A percentile compares a stretch with the other conserved stretches of the same genome.
phyloP scores from a whole-genome alignment of 2,888 invertebrate species.

The Dermolepida albohirtum region DNA sequence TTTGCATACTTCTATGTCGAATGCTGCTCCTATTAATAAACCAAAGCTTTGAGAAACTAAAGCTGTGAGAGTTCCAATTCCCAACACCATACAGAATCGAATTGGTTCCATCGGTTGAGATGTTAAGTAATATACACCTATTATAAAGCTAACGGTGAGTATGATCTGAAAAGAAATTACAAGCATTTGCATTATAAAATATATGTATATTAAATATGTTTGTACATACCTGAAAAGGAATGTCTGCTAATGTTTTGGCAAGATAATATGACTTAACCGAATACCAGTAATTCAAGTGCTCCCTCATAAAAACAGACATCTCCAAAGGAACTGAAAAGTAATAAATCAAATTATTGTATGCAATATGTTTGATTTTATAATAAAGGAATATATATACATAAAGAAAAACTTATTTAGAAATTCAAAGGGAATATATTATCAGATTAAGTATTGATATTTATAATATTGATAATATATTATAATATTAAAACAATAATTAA shows the following conservation, averaged over 20 bases:
- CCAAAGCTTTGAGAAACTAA: constrained; percentile 94
- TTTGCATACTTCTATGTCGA: constrained; percentile 79
- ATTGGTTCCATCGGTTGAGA: constrained; percentile 91
- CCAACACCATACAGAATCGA: constrained; percentile 84
- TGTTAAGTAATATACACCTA: constrained; percentile 95
- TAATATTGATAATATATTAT: too few species aligned
- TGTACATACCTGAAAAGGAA: constrained; percentile 88
- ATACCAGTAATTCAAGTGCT: constrained; percentile 98
- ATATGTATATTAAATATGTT: not conserved
- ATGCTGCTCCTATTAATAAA: constrained; percentile 91
- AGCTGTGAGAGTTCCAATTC: constrained; percentile 83
- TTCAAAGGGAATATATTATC: too few species aligned
- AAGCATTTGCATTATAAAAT: not conserved
- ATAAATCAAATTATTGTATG: too few species aligned
- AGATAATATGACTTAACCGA: constrained; percentile 96
- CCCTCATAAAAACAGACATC: constrained; percentile 94
- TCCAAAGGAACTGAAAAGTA: too few species aligned
- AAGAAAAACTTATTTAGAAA: too few species aligned
- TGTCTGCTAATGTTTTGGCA: constrained; percentile 95
- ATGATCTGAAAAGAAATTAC: constrained; percentile 74
- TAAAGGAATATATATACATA: too few species aligned
- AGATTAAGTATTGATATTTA: too few species aligned
- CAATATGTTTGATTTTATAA: too few species aligned
- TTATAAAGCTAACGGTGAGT: constrained; percentile 86
- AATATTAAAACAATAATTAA: too few species aligned